Evolutionary conservation across 2,797 vertebrate genomes (phyloP), one percentile per base, ranked within the genome.

Genomic region (Sebastes paucispinis): DNA sequence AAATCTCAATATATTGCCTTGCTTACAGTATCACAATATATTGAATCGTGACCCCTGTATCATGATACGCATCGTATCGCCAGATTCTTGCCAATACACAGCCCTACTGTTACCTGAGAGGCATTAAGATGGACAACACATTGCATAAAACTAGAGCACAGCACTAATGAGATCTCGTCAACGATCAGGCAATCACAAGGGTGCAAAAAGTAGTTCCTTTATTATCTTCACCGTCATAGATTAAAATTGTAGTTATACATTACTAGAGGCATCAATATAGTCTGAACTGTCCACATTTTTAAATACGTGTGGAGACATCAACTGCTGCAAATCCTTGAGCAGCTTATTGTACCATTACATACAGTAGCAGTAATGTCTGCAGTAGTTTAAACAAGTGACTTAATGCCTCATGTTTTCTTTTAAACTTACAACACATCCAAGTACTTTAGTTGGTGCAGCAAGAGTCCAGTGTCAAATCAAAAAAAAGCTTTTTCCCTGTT

Each of bases 151-250:
- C 2, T 8, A 73, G 5, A 63, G 36, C 1, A 43, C 4, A 39
- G 10, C 3, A 16, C 5, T 65, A 43, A 22, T 24, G 16, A 22
- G 22, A 67, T 60, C 25, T 39, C 59, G 69, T 25, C 65, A 86
- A 74, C 68, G 22, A 81, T 32, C 63, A 91, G 50, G 66, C 77
- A 83, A 77, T 75, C 81, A 91, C 90, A 92, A 86, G 29, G 77
- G 84, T 90, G 88, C 89, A 95, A 95, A 94, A 95, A 93, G 90
- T 95, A 93, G 81, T 93, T 93, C 87, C 84, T 94, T 94, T 94
- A 94, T 94, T 93, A 85, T 90, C 84, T 90, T 87, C 88, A 92
- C 88, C 43, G 79, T 92, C 91, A 91, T 93, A 90, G 90, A 90
- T 90, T 93, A 91, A 93, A 94, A 93, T 58, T 91, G 87, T 87